Evolutionary conservation across 1,140 invertebrate species (phyloP).

Genomic region (Brachionus rubens): DNA sequence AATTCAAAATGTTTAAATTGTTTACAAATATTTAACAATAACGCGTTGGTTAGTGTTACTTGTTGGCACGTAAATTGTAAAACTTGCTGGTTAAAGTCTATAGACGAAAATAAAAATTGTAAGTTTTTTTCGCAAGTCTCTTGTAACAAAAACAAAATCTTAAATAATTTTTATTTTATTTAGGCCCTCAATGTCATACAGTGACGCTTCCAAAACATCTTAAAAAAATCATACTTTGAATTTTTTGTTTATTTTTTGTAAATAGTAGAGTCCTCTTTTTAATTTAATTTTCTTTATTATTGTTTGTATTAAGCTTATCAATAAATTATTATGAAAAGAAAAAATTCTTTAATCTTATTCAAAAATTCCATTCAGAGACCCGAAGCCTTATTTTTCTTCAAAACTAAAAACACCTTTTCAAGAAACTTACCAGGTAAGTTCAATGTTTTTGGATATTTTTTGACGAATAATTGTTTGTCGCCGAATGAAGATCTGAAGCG

Average conservation of each 20-base stretch:
- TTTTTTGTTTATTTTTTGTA: slow-evolving; percentile 19
- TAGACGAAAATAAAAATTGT: slow-evolving; percentile 19
- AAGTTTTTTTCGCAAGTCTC: not conserved
- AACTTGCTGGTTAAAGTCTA: not conserved
- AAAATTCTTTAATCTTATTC: too few species aligned
- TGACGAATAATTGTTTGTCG: too few species aligned
- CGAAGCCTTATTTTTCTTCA: too few species aligned
- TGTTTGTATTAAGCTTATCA: not conserved
- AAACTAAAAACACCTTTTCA: too few species aligned
- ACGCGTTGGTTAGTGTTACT: slow-evolving; percentile 12
- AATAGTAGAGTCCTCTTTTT: not conserved
- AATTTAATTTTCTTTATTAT: slow-evolving; percentile 28
- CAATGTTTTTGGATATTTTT: too few species aligned
- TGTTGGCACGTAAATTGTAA: slow-evolving; percentile 31
- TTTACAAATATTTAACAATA: slow-evolving; percentile 26
- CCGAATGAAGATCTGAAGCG: too few species aligned
- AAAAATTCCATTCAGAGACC: too few species aligned
- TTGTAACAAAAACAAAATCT: not conserved
- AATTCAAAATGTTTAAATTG: not conserved
- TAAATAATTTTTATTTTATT: not conserved
- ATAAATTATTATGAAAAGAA: not conserved
- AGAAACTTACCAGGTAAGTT: too few species aligned
- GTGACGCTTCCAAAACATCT: not conserved
- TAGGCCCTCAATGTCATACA: not conserved
- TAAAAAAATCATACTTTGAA: slow-evolving; percentile 21